Evolutionary conservation across 1,140 invertebrate genomes (phyloP).

Genomic region (Papilio polyxenes): DNA sequence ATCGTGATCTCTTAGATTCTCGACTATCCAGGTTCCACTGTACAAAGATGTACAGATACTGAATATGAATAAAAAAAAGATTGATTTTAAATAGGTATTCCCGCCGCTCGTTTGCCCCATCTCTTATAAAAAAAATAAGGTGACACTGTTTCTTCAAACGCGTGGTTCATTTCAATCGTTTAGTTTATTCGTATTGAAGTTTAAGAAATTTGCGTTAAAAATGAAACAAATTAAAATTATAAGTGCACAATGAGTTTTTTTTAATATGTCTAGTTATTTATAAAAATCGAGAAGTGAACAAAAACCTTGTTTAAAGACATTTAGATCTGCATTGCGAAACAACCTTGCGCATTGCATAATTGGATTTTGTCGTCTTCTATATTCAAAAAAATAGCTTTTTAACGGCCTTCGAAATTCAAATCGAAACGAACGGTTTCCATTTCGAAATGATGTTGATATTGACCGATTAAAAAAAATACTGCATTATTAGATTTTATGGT

Average conservation of each 20-base stretch:
- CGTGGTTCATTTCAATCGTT: background rate
- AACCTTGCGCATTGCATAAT: slow-evolving; percentile 28
- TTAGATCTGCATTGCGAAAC: slow-evolving; percentile 16
- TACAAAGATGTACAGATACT: too few relatives aligned
- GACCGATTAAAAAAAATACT: slow-evolving; percentile 10
- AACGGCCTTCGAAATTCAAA: slow-evolving; percentile 22
- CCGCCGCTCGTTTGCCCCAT: too few relatives aligned
- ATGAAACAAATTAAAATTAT: too few relatives aligned
- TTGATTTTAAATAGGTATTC: too few relatives aligned
- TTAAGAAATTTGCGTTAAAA: too few relatives aligned
- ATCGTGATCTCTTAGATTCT: too few relatives aligned
- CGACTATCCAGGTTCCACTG: too few relatives aligned
- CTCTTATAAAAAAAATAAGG: too few relatives aligned
- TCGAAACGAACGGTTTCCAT: background rate
- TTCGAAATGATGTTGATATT: slow-evolving; percentile 14
- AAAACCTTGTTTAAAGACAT: slow-evolving; percentile 9
- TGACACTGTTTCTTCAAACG: too few relatives aligned
- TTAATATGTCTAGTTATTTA: background rate
- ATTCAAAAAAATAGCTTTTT: slow-evolving; percentile 14
- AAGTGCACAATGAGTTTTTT: too few relatives aligned
- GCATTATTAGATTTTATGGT: background rate
- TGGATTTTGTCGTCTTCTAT: slow-evolving; percentile 27
- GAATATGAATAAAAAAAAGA: too few relatives aligned
- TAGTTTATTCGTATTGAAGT: too few relatives aligned
- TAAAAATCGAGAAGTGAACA: background rate